Conservation (phyloP, 92 coral and sea anemone species). For the Desmophyllum pertusum region DNA sequence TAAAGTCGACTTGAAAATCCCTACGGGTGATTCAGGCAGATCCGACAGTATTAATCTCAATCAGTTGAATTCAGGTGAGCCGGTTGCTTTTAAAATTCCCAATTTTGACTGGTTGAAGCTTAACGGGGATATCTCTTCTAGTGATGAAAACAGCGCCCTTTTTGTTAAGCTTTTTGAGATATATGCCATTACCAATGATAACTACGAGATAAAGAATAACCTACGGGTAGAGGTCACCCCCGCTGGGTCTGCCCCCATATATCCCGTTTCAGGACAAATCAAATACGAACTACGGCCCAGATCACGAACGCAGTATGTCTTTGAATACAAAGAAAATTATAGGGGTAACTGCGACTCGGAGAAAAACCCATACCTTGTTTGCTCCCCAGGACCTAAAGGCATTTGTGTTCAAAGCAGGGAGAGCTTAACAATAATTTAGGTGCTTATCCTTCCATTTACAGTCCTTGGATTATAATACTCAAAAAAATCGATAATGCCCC, state of each 20-base stretch:
- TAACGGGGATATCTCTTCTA: conserved; percentile 49
- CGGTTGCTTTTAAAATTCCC: conserved; percentile 58
- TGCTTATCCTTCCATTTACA: conserved; percentile 61
- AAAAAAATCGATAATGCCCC: conserved; percentile 54
- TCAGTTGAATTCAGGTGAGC: conserved; percentile 55
- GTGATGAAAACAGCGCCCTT: conserved; percentile 51
- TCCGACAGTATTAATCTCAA: conserved; percentile 44
- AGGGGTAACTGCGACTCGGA: conserved; percentile 51
- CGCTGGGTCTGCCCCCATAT: conserved; percentile 43
- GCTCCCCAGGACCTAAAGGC: conserved; percentile 60
- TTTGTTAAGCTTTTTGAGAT: conserved; percentile 60
- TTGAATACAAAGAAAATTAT: conserved; percentile 64
- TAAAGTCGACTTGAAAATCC: conserved; percentile 43
- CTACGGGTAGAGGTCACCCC: conserved; percentile 55
- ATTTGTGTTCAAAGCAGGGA: conserved; percentile 66
- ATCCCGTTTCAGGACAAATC: conserved; percentile 34
- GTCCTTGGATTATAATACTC: conserved; percentile 53
- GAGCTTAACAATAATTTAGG: conserved; percentile 45
- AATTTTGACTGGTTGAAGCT: conserved; percentile 58
- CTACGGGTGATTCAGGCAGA: conserved; percentile 50
- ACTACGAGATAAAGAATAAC: conserved; percentile 37
- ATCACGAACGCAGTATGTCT: conserved; percentile 52
- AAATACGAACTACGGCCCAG: conserved; percentile 55
- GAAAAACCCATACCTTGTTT: conserved; percentile 57
- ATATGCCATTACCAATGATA: conserved; percentile 56